These are phyloP conservation scores for Simalia tracyae DNA, from an alignment of 2,797 vertebrate species.

Conservation along the genomic window DNA sequence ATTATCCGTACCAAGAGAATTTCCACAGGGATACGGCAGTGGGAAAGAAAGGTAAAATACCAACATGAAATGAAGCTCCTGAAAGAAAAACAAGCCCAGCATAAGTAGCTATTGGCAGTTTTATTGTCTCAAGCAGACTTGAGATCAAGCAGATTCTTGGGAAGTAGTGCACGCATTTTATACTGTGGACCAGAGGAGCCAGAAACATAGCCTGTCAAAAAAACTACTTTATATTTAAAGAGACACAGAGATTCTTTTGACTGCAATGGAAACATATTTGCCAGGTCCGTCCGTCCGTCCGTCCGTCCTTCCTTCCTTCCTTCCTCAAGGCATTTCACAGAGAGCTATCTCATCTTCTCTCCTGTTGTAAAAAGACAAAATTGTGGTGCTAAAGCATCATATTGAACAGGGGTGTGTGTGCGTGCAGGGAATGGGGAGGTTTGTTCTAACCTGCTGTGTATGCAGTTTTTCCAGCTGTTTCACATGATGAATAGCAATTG, in stretches of 20 bases:
- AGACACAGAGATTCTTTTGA: background rate
- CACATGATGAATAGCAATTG: constrained; percentile 9
- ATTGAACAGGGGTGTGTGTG: background rate
- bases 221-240: background rate
- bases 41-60: background rate
- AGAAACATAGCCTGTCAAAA: background rate
- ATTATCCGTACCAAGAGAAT: background rate
- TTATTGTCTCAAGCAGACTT: background rate
- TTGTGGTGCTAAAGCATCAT: background rate
- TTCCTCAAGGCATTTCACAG: background rate
- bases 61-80: background rate
- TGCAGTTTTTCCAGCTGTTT: background rate
- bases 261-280: background rate
- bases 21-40: background rate
- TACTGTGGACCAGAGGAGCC: background rate
- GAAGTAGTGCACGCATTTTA: background rate
- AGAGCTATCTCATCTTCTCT: background rate
- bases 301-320: background rate
- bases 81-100: background rate
- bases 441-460: background rate
- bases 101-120: background rate
- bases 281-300: background rate
- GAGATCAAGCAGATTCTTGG: background rate
- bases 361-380: background rate
- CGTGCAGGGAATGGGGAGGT: background rate